A percentile compares a stretch with the other conserved stretches of the same genome.
These are phyloP conservation scores for Zootoca vivipara DNA, from an alignment of 2,113 vertebrate species.

Conservation along the genomic window DNA sequence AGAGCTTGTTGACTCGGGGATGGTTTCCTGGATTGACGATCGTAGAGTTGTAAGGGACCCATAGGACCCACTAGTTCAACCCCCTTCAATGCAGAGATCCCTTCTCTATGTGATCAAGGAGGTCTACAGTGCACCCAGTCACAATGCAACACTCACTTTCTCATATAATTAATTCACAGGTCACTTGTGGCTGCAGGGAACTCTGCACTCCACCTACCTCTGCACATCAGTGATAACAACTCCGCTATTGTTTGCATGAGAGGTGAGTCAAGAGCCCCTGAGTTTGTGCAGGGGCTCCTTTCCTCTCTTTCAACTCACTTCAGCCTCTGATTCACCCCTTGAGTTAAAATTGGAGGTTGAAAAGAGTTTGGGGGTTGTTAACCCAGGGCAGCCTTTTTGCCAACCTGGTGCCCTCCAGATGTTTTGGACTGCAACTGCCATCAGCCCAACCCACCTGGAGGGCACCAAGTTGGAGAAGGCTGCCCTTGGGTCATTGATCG, in stretches of 20 bases:
- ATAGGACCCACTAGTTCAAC: too few relatives aligned
- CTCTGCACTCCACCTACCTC: neutral
- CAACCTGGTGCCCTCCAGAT: neutral
- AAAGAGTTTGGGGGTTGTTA: neutral
- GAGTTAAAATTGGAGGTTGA: neutral
- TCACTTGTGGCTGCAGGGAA: neutral
- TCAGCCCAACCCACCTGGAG: too few relatives aligned
- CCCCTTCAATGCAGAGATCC: neutral
- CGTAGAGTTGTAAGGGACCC: too few relatives aligned
- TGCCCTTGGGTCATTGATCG: neutral
- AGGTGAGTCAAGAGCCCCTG: conserved; percentile 5
- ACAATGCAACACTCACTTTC: neutral
- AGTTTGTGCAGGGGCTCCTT: neutral
- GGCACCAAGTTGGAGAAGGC: neutral
- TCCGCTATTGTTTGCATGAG: conserved; percentile 1
- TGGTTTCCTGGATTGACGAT: neutral
- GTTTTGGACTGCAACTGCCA: too few relatives aligned
- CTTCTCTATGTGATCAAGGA: neutral
- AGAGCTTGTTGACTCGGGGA: neutral
- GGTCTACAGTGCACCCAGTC: neutral
- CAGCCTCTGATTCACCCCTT: neutral
- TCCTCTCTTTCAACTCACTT: conserved; percentile 6
- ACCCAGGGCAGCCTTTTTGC: neutral
- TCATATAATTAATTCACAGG: neutral
- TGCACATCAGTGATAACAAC: neutral